Evolutionary conservation across 1,140 invertebrate species (phyloP), one percentile per base, ranked within the genome.

Genomic region (Papilio glaucus): DNA sequence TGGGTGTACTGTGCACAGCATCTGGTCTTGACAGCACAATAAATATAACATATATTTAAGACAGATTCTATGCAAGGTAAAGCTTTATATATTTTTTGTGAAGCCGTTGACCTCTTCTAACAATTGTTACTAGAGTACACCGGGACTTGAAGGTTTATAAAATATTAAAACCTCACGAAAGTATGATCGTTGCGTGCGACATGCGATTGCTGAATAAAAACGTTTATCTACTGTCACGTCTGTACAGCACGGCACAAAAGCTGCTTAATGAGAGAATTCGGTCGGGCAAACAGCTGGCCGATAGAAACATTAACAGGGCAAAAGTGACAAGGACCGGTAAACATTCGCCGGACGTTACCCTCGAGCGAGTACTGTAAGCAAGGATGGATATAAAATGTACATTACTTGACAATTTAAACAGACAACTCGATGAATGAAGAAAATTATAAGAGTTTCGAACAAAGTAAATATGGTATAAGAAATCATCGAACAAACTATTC

Each of bases 131-230:
- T 39, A 15, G 15, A 9, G 8, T 5, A 53, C 7, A 53, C 15
- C 15, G 9, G 45, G 2, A 24, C 49, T 26, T 57, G 21, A 57
- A 57, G 21, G 49, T 57, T 21, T 5, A 57, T 57, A 12, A 57
- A 53, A 24, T 24, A 57, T 57, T 9, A 57, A 53, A 57, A 57
- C 21, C 9, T 12, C 49, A 57, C 49, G 18, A 57, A 49, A 49
- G 15, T 49, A 57, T 3, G 2, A 33, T 2, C 39, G 12, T 24
- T 13, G 49, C 49, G 21, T 57, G 49, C 21, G 49, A 57, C 49
- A 57, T 57, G 49, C 49, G 18, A 57, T 57, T 24, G 49, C 13
- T 26, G 21, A 57, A 57, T 57, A 24, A 57, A 57, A 57, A 57
- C 24, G 24, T 57, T 57, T 26, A 10, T 24, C 45, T 53, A 53